phyloP scores from a whole-genome alignment of 1,140 invertebrate genomes.

The Helicorthomorpha holstii region DNA sequence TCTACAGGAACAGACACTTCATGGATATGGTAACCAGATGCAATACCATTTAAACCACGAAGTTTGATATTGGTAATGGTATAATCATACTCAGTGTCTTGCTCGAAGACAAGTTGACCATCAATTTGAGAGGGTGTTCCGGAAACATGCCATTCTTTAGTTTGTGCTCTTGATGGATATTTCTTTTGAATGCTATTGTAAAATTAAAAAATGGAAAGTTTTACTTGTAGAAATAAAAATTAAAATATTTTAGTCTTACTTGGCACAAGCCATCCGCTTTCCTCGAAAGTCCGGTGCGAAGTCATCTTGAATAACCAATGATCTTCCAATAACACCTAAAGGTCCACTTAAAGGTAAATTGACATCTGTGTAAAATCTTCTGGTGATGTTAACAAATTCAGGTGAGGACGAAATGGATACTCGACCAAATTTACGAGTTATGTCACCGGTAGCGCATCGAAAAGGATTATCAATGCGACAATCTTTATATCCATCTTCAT shows the following conservation, averaged over 20 bases:
- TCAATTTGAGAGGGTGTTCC: conserved; percentile 27
- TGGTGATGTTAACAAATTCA: conserved; percentile 38
- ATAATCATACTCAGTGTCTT: conserved; percentile 67
- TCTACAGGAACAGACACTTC: conserved; percentile 61
- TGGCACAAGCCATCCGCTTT: conserved; percentile 68
- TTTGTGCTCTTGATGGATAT: conserved; percentile 15
- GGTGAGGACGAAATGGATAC: conserved; percentile 56
- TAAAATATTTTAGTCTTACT: conserved; percentile 31
- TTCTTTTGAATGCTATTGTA: conserved; percentile 14
- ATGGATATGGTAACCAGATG: conserved; percentile 65
- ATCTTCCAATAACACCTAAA: conserved; percentile 55
- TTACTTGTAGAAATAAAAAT: neutral
- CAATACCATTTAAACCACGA: conserved; percentile 45
- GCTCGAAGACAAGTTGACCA: conserved; percentile 61
- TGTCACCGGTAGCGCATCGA: conserved; percentile 33
- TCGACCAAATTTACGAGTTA: conserved; percentile 42
- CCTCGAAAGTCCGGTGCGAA: conserved; percentile 67
- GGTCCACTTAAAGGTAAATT: conserved; percentile 57
- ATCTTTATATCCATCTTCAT: conserved; percentile 17
- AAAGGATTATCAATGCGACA: conserved; percentile 25
- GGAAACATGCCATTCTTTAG: conserved; percentile 16
- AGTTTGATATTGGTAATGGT: conserved; percentile 60
- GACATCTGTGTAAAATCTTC: conserved; percentile 56
- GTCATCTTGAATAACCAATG: conserved; percentile 76
- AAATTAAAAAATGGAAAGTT: neutral